Percentiles rank a stretch among this genome's conserved stretches.
phyloP scores from a whole-genome alignment of 2,888 invertebrate genomes.

The Dasysyrphus tricinctus region DNA sequence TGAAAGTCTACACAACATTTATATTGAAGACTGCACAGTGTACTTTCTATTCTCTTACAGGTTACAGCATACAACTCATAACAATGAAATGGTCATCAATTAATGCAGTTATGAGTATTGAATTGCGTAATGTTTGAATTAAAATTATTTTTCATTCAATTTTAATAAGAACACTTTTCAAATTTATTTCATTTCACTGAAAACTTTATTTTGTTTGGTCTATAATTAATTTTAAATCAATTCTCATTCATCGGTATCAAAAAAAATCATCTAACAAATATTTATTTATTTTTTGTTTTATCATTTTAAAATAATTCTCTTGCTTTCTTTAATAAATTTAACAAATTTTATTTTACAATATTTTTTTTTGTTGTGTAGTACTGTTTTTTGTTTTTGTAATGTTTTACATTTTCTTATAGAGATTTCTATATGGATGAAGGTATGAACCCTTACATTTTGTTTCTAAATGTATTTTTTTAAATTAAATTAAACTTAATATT shows the following conservation, averaged over 20 bases:
- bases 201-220: constrained; percentile 72
- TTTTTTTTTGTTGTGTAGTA: constrained; percentile 25
- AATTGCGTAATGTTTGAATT: not conserved
- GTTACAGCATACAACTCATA: no score
- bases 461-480: no score
- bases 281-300: constrained; percentile 20
- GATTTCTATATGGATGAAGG: not conserved
- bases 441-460: no score
- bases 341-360: constrained; percentile 59
- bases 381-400: not conserved
- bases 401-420: constrained; percentile 29
- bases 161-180: not conserved
- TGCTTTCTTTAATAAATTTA: constrained; percentile 45
- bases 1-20: no score
- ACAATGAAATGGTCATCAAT: no score
- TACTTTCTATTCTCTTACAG: no score
- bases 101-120: no score
- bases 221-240: constrained; percentile 61
- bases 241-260: constrained; percentile 70
- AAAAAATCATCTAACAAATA: constrained; percentile 64
- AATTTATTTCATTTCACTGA: constrained; percentile 46
- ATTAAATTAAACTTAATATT: constrained; percentile 7
- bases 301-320: constrained; percentile 53
- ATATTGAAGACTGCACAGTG: no score
- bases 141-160: not conserved